Evolutionary conservation across 2,888 invertebrate genomes (phyloP), one percentile per base, ranked within the genome.

Genomic region (Drosophila pseudotakahashii): DNA sequence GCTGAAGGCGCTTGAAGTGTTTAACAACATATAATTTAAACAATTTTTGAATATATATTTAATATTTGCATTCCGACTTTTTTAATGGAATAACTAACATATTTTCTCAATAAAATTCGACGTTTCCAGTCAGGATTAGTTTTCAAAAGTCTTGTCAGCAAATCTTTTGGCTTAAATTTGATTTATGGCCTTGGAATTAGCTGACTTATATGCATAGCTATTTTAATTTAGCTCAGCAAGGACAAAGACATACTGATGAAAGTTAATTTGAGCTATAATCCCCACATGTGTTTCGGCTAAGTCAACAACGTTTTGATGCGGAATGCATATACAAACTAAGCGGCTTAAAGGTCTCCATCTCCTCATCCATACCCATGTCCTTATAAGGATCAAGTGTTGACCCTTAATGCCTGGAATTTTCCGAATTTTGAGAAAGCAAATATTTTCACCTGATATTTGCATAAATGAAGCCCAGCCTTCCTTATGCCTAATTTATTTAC

Each of bases 381-480:
- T 26, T 26, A 26, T 37, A 37, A 19, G 45, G 37, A 67, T 53
- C 11, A 26, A 5, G 7, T 16, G 26, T 2, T 61, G 41, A 45
- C 14, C 26, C 2, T 2, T 6, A 7, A 7, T 11, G 4, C 1
- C 11, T 9, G 11, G n/a, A 44, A 16, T 52, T 32, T 23, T 23
- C 16, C 7, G 23, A 52, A 45, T 53, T 45, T 16, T 13, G 14
- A 37, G 23, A 32, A 53, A 36, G 26, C 54, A 53, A 67, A 66
- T 39, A 54, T 53, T 53, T 39, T 39, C 54, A 47, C 44, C 53
- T 67, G n/a, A 67, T 45, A 66, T 67, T 67, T 66, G 68, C 66
- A 68, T 53, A 47, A 67, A 34, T 45, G 32, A 53, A 19, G 34
- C 7, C 37, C 64, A 30, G 36, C n/a, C n/a, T 26, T n/a, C 26